Evolutionary conservation across 2,113 vertebrate genomes (phyloP).

Genomic region (Pituophis catenifer): DNA sequence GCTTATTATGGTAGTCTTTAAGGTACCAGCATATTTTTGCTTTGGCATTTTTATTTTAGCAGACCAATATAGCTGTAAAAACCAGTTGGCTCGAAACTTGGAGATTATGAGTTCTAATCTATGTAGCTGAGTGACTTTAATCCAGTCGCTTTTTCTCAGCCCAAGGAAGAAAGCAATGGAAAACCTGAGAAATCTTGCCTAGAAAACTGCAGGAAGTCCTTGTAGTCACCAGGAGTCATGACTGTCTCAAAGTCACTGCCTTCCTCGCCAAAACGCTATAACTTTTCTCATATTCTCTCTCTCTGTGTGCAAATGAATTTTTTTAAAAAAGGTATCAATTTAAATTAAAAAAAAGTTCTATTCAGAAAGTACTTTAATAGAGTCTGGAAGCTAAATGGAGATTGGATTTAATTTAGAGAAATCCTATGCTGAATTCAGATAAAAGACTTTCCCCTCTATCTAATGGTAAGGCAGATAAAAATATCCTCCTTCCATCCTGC

Average conservation of each 20-base stretch:
- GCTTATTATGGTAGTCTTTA: background rate
- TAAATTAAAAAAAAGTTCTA: background rate
- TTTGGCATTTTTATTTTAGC: background rate
- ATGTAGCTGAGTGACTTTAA: background rate
- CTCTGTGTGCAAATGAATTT: background rate
- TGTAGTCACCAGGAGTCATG: background rate
- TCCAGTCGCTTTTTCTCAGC: background rate
- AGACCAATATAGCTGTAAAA: background rate
- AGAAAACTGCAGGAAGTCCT: background rate
- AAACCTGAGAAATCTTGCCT: background rate
- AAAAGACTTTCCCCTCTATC: slow-evolving; percentile 11
- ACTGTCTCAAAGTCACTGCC: background rate
- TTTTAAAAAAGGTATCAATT: background rate
- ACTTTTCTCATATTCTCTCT: background rate
- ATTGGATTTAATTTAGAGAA: slow-evolving; percentile 22
- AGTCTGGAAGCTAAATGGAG: slow-evolving; percentile 27
- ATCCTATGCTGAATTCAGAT: slow-evolving; percentile 18
- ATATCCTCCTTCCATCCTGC: slow-evolving; percentile 9
- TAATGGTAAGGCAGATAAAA: slow-evolving; percentile 16
- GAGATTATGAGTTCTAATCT: background rate
- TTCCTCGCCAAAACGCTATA: background rate
- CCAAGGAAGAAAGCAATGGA: background rate
- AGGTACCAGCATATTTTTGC: background rate
- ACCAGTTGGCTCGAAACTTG: background rate
- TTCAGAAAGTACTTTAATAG: slow-evolving; percentile 4